A percentile compares a stretch with the other conserved stretches of the same genome.
phyloP scores from a whole-genome alignment of 2,113 vertebrate genomes.

The Varanus komodoensis region DNA sequence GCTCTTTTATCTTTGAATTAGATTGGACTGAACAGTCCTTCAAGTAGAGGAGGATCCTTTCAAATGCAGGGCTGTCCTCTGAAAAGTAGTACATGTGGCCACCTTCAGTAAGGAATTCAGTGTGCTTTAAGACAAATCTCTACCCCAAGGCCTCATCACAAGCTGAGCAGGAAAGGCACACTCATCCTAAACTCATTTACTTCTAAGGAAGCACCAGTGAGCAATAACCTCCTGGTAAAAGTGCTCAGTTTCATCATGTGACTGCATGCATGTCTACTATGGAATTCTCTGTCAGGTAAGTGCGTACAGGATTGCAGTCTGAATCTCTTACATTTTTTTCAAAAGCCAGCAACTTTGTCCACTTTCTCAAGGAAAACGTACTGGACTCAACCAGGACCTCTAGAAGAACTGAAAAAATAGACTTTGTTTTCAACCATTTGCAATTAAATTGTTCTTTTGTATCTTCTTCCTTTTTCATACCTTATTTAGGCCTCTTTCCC shows the following conservation, averaged over 20 bases:
- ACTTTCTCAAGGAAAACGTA: neutral
- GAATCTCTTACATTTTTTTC: neutral
- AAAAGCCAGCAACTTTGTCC: neutral
- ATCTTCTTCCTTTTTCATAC: constrained; percentile 60
- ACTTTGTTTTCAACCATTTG: constrained; percentile 43
- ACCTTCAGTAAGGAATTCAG: too few relatives aligned
- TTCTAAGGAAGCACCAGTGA: neutral
- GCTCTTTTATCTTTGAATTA: too few relatives aligned
- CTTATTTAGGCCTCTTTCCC: constrained; percentile 72
- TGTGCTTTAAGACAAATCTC: neutral
- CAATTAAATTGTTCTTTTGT: constrained; percentile 45
- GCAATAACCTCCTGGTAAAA: neutral
- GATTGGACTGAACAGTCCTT: too few relatives aligned
- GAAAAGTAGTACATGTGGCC: too few relatives aligned
- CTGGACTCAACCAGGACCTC: constrained; percentile 39
- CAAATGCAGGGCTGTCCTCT: too few relatives aligned
- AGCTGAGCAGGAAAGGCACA: neutral
- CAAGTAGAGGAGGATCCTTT: too few relatives aligned
- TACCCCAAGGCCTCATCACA: neutral
- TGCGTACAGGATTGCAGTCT: neutral
- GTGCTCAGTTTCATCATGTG: neutral
- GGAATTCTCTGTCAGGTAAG: neutral
- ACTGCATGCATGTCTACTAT: too few relatives aligned
- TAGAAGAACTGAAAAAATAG: constrained; percentile 30
- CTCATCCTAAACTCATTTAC: neutral